phyloP scores from a whole-genome alignment of 1,140 invertebrate genomes.

The Lerema accius region DNA sequence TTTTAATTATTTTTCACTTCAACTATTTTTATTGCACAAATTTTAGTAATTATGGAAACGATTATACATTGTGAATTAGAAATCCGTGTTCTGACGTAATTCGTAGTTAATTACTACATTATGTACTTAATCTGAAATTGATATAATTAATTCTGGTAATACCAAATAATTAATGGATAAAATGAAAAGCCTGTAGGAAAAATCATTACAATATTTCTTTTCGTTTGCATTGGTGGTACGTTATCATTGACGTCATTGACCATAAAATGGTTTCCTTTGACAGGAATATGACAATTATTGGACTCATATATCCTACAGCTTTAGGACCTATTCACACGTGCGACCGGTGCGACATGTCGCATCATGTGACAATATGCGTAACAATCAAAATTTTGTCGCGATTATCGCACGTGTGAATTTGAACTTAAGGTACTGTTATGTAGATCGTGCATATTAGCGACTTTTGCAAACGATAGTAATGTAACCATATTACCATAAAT shows the following conservation, averaged over 20 bases:
- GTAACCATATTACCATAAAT: conserved; percentile 17
- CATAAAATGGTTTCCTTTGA: no score
- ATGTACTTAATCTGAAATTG: neutral
- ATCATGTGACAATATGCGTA: no score
- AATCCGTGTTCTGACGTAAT: conserved; percentile 5
- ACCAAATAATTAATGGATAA: neutral
- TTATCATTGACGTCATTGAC: no score
- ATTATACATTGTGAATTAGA: conserved; percentile 8
- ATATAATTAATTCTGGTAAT: neutral
- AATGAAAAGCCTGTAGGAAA: neutral
- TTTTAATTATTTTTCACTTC: conserved; percentile 15
- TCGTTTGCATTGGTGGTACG: no score
- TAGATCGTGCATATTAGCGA: conserved; percentile 2
- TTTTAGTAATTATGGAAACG: conserved; percentile 18
- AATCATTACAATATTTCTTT: no score
- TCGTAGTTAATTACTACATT: conserved; percentile 2
- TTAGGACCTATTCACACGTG: no score
- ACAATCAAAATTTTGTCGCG: no score
- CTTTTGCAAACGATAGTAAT: neutral
- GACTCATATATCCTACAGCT: no score
- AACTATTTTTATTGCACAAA: conserved; percentile 27
- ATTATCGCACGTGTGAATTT: no score
- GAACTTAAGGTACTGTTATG: no score
- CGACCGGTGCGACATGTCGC: no score
- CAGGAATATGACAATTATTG: no score